Evolutionary conservation across 2,113 vertebrate genomes (phyloP), one percentile per base, ranked within the genome.

Genomic region (Eudorcas thomsonii): DNA sequence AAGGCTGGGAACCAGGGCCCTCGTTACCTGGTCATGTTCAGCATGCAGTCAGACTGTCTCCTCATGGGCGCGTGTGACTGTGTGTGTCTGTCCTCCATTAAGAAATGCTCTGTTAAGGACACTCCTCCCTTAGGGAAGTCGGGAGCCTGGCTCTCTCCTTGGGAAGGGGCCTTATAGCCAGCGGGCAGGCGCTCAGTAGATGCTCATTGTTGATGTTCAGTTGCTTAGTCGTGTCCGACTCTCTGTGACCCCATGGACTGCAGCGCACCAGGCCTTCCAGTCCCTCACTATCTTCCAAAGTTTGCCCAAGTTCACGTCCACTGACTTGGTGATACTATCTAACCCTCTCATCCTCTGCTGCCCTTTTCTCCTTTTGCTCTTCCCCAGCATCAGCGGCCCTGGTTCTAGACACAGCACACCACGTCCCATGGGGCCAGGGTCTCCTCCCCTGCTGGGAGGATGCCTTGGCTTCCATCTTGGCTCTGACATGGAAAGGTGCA

Each of bases 391-490:
- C 50, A 52, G 26, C 5, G 2, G 30, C 52, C 36, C 26, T 78
- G 43, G 52, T 36, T 84, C 7, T 86, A 39, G 59, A 28, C 16
- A 16, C 5, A 55, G 60, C 3, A 9, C 21, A 28, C 28, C 36
- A 11, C 1, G 13, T 45, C 33, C 78, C 43, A 7, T 16, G 2
- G 15, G 9, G 2, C 78, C 9, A 0, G 45, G 14, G 36, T 64
- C 10, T 17, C 6, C 17, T 43, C 43, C 23, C 43, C 1, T 3
- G 21, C 57, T 67, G 55, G 86, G 4, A 33, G 13, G n/a, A 13
- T 12, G 36, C n/a, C 67, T 77, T 7, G 19, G 43, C 50, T 60
- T 39, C 15, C 43, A 2, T 78, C 54, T 45, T 77, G 80, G 33
- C 88, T 62, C 60, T 74, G 78, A 90, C 43, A 0, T 13, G 36